phyloP scores from a whole-genome alignment of 2,113 vertebrate species.

The Pomatostomus ruficeps region DNA sequence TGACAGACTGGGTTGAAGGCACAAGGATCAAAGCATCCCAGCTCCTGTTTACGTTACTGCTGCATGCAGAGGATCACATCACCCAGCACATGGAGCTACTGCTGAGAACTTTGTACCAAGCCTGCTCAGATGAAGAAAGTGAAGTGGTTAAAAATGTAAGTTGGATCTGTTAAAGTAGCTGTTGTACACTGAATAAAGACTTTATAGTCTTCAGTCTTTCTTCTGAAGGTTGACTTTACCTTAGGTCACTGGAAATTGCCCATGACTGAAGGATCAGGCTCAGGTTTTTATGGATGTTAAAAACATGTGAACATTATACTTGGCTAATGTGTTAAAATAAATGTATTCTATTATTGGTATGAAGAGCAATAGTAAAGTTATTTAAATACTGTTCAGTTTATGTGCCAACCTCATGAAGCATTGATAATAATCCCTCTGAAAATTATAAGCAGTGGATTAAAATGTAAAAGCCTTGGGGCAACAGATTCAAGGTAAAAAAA shows the following conservation, averaged over 20 bases:
- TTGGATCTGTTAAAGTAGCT: not conserved
- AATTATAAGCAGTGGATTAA: constrained; percentile 28
- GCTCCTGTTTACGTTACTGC: constrained; percentile 80
- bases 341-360: not conserved
- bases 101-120: constrained; percentile 79
- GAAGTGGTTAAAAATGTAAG: constrained; percentile 83
- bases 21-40: constrained; percentile 86
- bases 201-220: not conserved
- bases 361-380: not conserved
- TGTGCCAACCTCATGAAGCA: not conserved
- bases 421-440: not conserved
- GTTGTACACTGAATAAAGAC: not conserved
- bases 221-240: not conserved
- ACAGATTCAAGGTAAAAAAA: constrained; percentile 21
- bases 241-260: not conserved
- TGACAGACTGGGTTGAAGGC: constrained; percentile 85
- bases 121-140: constrained; percentile 77
- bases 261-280: not conserved
- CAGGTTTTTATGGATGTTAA: not conserved
- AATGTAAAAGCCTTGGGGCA: constrained; percentile 3
- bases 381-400: not conserved
- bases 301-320: not conserved
- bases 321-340: not conserved
- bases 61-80: constrained; percentile 88
- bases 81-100: constrained; percentile 88